Base-by-base conservation (phyloP, 2,888 invertebrate species). In the Microplitis manilae region DNA sequence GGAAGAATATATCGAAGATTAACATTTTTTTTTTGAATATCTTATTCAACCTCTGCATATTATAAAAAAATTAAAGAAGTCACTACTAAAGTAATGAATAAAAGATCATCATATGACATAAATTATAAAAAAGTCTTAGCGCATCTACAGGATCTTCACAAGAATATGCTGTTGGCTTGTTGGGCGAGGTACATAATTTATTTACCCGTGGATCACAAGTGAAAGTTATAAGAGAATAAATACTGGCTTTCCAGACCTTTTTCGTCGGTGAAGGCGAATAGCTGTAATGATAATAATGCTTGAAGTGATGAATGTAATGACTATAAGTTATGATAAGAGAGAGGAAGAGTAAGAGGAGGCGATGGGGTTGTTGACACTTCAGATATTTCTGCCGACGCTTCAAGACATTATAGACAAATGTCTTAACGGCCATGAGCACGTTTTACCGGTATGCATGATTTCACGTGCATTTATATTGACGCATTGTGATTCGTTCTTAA, bases 291-390 rank as follows among this genome's bases (percentile, higher is more conserved):
- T 74, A 65, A 60, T 70, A 68, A 72, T 67, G 41, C 61, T 67
- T 61, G 73, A 70, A 62, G 69, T 73, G 73, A 77, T 77, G 50
- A 73, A 77, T 77, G 73, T 69, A 77, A 72, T 76, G 70, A 59
- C 41, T 77, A 73, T 39, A 68, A 73, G 20, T 38, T 67, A 68
- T n/a, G 62, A 71, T 8, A 61, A 61, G n/a, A 38, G 39, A 60
- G 38, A 71, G 39, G 30, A 62, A 71, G 17, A 59, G 67, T 65
- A 59, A 59, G 67, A 73, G 62, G 72, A 39, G 62, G 50, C 59
- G n/a, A 64, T 69, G 77, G 68, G 77, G 77, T 77, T 77, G 65
- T 77, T 77, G 77, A 77, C 77, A 77, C 77, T 40, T 77, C 17
- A 77, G 64, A 69, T 73, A 65, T 77, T 73, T 77, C 73, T 65